phyloP scores from a whole-genome alignment of 2,888 invertebrate species.

The Pocota personata region DNA sequence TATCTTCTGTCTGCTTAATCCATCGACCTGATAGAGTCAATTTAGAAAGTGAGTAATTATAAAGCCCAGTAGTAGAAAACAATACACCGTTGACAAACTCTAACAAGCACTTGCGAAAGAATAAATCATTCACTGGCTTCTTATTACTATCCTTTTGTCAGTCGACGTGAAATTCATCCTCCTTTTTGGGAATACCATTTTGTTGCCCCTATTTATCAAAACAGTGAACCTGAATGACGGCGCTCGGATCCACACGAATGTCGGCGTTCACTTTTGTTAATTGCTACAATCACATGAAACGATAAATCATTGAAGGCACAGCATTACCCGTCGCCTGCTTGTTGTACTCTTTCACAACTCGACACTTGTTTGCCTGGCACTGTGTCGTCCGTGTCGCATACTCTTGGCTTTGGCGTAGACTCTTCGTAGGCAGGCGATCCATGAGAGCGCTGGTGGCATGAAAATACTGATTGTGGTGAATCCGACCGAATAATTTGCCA shows the following conservation, averaged over 20 bases:
- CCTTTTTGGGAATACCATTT: constrained; percentile 38
- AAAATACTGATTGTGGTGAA: constrained; percentile 60
- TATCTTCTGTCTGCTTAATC: too few species aligned
- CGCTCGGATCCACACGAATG: constrained; percentile 46
- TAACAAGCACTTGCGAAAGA: constrained; percentile 44
- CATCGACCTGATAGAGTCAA: not conserved
- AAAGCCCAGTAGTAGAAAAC: not conserved
- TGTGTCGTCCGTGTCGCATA: constrained; percentile 58
- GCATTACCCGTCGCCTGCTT: constrained; percentile 69
- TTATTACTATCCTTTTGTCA: constrained; percentile 58
- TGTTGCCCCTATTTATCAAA: constrained; percentile 11
- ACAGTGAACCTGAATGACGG: constrained; percentile 11
- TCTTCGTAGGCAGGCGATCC: constrained; percentile 24
- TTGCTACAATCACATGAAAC: constrained; percentile 73
- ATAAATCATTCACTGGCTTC: constrained; percentile 56
- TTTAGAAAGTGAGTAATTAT: not conserved
- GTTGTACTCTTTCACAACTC: constrained; percentile 73
- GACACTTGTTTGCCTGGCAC: constrained; percentile 68
- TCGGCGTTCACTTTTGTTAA: constrained; percentile 73
- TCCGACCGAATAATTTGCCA: constrained; percentile 70
- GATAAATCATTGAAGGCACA: constrained; percentile 73
- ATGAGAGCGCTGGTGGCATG: constrained; percentile 42
- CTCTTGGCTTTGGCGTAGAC: not conserved
- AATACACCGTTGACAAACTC: constrained; percentile 40
- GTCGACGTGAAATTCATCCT: constrained; percentile 59